Conservation (phyloP, 2,888 invertebrate genomes). For the Lasioglossum calceatum region DNA sequence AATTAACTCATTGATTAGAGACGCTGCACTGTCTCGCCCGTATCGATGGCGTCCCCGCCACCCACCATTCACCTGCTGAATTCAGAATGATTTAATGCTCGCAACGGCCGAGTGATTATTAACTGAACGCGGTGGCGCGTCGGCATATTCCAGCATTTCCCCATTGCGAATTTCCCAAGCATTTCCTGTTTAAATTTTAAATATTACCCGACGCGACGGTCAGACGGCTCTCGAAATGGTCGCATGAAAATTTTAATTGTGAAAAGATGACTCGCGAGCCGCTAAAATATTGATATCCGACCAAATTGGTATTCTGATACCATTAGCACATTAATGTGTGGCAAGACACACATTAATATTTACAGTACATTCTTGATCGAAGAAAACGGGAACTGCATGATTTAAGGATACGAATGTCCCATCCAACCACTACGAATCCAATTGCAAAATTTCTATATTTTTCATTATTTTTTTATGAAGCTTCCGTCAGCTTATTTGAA, state of each 20-base stretch:
- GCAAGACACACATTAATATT: too few relatives aligned
- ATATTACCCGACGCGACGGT: neutral
- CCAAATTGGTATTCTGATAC: neutral
- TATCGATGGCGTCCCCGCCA: slow-evolving; percentile 11
- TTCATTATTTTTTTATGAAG: too few relatives aligned
- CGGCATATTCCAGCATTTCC: neutral
- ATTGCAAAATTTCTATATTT: too few relatives aligned
- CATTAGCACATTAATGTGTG: neutral
- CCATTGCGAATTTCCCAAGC: neutral
- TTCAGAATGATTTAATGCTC: slow-evolving; percentile 12
- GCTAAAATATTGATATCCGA: neutral
- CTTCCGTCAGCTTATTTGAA: too few relatives aligned
- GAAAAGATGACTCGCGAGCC: neutral
- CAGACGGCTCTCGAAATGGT: neutral
- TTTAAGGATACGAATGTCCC: too few relatives aligned
- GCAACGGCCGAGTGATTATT: neutral
- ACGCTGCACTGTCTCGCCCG: slow-evolving; percentile 8
- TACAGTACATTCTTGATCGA: too few relatives aligned
- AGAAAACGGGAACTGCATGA: too few relatives aligned
- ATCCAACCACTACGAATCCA: too few relatives aligned
- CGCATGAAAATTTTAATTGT: neutral
- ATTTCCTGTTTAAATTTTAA: slow-evolving; percentile 6
- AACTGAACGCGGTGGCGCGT: neutral
- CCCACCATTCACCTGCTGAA: slow-evolving; percentile 1
- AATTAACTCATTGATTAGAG: slow-evolving; percentile 56